Percentiles rank a stretch among this genome's conserved stretches.
phyloP scores from a whole-genome alignment of 2,888 invertebrate genomes.

The Brassicogethes aeneus region DNA sequence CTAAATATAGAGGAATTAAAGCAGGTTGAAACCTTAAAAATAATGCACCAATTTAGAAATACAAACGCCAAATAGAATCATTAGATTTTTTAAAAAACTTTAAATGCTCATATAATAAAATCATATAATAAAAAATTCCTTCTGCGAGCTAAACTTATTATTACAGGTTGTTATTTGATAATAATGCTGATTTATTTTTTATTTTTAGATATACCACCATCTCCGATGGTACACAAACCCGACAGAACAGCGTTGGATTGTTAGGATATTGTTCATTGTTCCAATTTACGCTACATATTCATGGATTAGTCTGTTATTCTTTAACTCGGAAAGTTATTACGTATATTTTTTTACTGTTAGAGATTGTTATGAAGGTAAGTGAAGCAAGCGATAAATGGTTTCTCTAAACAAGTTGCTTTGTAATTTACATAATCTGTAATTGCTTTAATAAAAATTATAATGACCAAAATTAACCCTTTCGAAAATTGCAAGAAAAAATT shows the following conservation, averaged over 20 bases:
- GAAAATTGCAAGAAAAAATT: constrained; percentile 3
- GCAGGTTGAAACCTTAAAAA: no score
- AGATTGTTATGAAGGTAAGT: constrained; percentile 95
- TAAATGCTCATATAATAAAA: no score
- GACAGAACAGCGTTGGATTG: constrained; percentile 98
- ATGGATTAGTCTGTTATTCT: constrained; percentile 96
- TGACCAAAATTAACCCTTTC: neutral
- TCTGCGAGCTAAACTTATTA: no score
- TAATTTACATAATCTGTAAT: constrained; percentile 1
- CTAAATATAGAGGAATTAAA: no score
- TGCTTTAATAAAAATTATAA: no score
- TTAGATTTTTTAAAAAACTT: no score
- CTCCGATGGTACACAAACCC: constrained; percentile 98
- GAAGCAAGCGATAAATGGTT: no score
- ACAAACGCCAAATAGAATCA: no score
- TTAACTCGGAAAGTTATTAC: constrained; percentile 95
- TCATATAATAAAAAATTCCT: no score
- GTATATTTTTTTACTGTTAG: constrained; percentile 98
- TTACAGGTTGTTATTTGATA: no score
- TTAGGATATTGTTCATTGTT: constrained; percentile 96
- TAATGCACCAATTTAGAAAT: no score
- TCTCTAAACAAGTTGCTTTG: neutral
- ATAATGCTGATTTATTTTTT: no score
- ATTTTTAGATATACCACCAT: constrained; percentile 89
- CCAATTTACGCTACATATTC: constrained; percentile 98